Conservation (phyloP, 2,888 invertebrate genomes). For the Yponomeuta malinellus region DNA sequence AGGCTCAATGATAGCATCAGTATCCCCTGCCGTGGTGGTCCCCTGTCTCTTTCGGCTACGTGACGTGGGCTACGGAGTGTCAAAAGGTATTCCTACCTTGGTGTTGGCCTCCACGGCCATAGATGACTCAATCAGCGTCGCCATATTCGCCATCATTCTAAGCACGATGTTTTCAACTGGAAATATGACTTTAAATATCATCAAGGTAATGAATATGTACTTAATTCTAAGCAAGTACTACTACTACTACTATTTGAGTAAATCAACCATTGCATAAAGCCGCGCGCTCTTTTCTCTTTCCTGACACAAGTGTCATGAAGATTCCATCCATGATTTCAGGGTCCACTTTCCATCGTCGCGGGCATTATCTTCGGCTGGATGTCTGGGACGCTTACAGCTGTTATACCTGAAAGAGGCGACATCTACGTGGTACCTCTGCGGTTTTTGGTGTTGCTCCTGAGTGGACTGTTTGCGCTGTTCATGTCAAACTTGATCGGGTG, state of each 20-base stretch:
- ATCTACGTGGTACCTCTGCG: constrained; percentile 80
- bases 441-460: constrained; percentile 81
- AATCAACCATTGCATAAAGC: too few relatives aligned
- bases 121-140: constrained; percentile 93
- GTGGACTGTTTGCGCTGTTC: constrained; percentile 85
- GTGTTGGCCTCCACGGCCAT: constrained; percentile 91
- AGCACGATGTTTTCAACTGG: constrained; percentile 86
- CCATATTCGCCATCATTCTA: constrained; percentile 87
- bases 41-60: constrained; percentile 87
- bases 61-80: constrained; percentile 83
- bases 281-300: too few relatives aligned
- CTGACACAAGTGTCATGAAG: too few relatives aligned
- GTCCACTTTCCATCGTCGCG: constrained; percentile 81
- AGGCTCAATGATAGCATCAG: constrained; percentile 88
- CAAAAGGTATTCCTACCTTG: constrained; percentile 91
- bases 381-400: constrained; percentile 82
- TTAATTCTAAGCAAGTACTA: too few relatives aligned
- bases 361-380: constrained; percentile 83
- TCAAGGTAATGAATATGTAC: constrained; percentile 61
- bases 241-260: too few relatives aligned
- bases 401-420: constrained; percentile 83
- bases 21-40: constrained; percentile 93
- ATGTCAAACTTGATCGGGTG: constrained; percentile 82
- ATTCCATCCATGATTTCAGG: constrained; percentile 39
- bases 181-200: constrained; percentile 77